phyloP scores from a whole-genome alignment of 2,888 invertebrate species.

The Neoascia interrupta region DNA sequence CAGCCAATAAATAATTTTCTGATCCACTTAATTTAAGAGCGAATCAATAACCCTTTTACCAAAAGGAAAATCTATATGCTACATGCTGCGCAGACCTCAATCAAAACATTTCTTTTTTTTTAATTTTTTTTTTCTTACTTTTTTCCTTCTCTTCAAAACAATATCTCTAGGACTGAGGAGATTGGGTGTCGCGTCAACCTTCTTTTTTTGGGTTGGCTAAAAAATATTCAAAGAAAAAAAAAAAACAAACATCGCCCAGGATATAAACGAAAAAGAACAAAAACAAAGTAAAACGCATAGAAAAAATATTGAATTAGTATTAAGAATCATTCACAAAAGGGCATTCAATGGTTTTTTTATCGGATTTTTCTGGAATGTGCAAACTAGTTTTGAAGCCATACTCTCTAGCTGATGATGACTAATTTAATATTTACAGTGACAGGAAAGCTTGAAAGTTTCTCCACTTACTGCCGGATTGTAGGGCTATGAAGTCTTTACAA shows the following conservation, averaged over 20 bases:
- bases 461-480: no score
- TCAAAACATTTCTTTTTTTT: constrained; percentile 16
- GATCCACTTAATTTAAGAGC: constrained; percentile 22
- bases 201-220: constrained; percentile 69
- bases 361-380: constrained; percentile 45
- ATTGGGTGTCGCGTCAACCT: constrained; percentile 70
- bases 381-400: constrained; percentile 54
- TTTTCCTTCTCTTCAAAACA: constrained; percentile 73
- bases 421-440: no score
- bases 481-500: no score
- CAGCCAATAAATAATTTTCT: constrained; percentile 59
- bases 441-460: no score
- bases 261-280: constrained; percentile 8
- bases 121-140: constrained; percentile 68
- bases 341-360: constrained; percentile 51
- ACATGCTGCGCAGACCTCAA: constrained; percentile 54
- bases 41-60: constrained; percentile 46
- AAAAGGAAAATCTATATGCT: constrained; percentile 31
- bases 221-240: constrained; percentile 60
- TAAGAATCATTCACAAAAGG: constrained; percentile 50
- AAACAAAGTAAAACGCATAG: constrained; percentile 29
- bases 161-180: constrained; percentile 72
- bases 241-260: constrained; percentile 9
- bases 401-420: no score
- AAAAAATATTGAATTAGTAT: constrained; percentile 56